phyloP scores from a whole-genome alignment of 2,888 invertebrate genomes.

The Eupsilia transversa region DNA sequence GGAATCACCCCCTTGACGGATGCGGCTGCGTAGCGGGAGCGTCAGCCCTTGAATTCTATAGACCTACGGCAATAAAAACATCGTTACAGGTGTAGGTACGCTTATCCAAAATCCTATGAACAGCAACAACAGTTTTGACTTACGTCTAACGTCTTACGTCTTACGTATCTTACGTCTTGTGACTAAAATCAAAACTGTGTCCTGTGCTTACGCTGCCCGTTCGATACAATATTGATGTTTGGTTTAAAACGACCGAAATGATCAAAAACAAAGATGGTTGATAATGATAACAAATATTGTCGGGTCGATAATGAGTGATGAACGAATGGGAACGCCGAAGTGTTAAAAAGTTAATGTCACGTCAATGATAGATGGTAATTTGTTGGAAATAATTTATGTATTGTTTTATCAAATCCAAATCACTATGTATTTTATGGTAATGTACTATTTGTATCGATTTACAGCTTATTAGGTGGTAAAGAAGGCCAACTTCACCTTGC shows the following conservation, averaged over 20 bases:
- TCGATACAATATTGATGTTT: conserved; percentile 22
- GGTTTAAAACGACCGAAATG: conserved; percentile 5
- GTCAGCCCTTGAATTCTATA: no score
- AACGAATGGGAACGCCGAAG: not conserved
- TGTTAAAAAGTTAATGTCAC: conserved; percentile 41
- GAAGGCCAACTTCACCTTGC: no score
- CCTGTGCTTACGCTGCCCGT: not conserved
- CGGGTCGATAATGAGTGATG: conserved; percentile 43
- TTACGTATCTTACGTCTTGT: no score
- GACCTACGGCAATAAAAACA: no score
- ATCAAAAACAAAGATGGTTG: conserved; percentile 33
- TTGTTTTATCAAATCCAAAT: conserved; percentile 3
- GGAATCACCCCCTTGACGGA: no score
- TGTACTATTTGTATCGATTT: not conserved
- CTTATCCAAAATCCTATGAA: not conserved
- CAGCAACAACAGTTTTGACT: not conserved
- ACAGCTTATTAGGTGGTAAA: no score
- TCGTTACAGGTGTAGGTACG: no score
- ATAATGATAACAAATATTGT: conserved; percentile 38
- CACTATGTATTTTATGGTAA: not conserved
- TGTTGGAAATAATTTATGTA: conserved; percentile 3
- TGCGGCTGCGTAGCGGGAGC: no score
- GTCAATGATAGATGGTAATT: conserved; percentile 35
- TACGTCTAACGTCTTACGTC: no score
- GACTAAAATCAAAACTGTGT: no score